Base-by-base conservation (phyloP, 2,888 invertebrate genomes). In the Meteorus colon region DNA sequence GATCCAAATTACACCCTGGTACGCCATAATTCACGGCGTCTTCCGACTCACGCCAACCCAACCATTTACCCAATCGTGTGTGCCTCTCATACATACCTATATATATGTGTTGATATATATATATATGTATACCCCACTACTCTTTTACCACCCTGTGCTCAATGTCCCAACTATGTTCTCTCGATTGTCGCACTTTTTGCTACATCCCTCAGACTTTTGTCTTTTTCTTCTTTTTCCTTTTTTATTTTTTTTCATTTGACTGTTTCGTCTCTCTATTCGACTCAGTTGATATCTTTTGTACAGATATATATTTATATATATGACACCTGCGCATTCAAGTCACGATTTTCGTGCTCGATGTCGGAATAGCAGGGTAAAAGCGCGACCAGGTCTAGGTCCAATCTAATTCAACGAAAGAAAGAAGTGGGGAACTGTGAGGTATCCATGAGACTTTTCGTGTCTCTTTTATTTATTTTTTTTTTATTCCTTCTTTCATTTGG, bases 271-370 rank as follows among this genome's bases (percentile, higher is more conserved):
- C 27, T 51, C 31, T 68, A 48, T 68, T 48, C 45, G 37, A 67
- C 67, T 59, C 74, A 68, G 51, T 62, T 31, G 45, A 55, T 55
- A 55, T 19, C 55, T n/a, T 55, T n/a, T 48, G 16, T 10, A 19
- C 1, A 19, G 8, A n/a, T 55, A 10, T 48, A 16, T 48, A 55
- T 4, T n/a, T n/a, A 8, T 19, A 19, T 55, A 19, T 55, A 55
- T 55, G 55, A 55, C 59, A 81, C 78, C 79, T 68, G 78, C 81
- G 75, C 77, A 82, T 83, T 83, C 83, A 73, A 70, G 83, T 83
- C 83, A 83, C 83, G 83, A 81, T 81, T 77, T n/a, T 75, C 29
- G 60, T 60, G 66, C 78, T 77, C 78, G 67, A 77, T 73, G 31
- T 29, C 66, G 74, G 78, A 73, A 79, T 81, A 77, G 67, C 76